These are phyloP conservation scores for Pelobates fuscus DNA, from an alignment of 2,113 vertebrate species.

Conservation along the genomic window DNA sequence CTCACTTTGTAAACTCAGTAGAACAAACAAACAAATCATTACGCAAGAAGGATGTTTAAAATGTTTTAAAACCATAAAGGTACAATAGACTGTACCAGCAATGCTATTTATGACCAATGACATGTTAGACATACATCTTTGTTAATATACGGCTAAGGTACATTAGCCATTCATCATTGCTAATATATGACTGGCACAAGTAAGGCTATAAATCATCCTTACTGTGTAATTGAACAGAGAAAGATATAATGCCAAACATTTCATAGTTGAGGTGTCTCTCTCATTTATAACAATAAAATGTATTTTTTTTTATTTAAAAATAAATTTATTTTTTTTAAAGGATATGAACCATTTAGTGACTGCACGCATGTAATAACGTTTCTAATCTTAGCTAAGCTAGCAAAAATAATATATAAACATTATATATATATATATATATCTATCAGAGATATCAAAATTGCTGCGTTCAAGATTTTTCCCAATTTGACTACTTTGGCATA, in stretches of 20 bases:
- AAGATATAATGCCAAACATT: conserved; percentile 4
- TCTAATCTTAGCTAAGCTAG: too few species aligned
- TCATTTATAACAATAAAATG: background rate
- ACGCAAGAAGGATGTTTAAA: conserved; percentile 9
- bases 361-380: too few species aligned
- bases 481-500: too few species aligned
- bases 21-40: conserved; percentile 13
- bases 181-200: conserved; percentile 19
- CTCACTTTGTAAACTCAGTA: conserved; percentile 3
- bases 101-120: background rate
- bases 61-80: conserved; percentile 10
- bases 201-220: conserved; percentile 19
- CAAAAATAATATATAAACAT: too few species aligned
- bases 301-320: too few species aligned
- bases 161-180: conserved; percentile 12
- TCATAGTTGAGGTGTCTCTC: background rate
- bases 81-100: background rate
- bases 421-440: too few species aligned
- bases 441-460: too few species aligned
- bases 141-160: conserved; percentile 15
- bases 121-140: background rate
- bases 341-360: too few species aligned
- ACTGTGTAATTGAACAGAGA: background rate
- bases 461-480: too few species aligned
- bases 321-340: too few species aligned